Conservation (phyloP, 30 jellyfish, hydroid and myxozoan species). For the Hydractinia echinata region DNA sequence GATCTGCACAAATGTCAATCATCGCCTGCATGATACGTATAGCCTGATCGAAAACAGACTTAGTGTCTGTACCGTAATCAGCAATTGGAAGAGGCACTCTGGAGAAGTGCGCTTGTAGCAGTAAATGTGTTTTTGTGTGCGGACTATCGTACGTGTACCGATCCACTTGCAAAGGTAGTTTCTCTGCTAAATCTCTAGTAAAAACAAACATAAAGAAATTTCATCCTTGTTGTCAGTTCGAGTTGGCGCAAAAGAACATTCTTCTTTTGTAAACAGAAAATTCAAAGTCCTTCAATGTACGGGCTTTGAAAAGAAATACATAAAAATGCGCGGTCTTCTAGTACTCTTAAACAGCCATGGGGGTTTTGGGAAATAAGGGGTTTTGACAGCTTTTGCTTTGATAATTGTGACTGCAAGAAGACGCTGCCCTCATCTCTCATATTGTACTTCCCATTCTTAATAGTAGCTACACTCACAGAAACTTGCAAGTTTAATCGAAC, state of each 20-base stretch:
- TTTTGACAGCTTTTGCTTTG: not conserved
- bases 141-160: slow-evolving; percentile 72
- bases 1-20: slow-evolving; percentile 92
- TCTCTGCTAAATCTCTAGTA: slow-evolving; percentile 79
- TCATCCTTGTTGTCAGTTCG: not conserved
- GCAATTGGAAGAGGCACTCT: slow-evolving; percentile 81
- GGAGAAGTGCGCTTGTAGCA: slow-evolving; percentile 90
- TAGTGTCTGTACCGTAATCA: slow-evolving; percentile 94
- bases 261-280: not conserved
- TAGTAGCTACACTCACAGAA: too few relatives aligned
- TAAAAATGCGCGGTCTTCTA: not conserved
- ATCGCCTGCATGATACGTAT: slow-evolving; percentile 94
- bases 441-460: too few relatives aligned
- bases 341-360: not conserved
- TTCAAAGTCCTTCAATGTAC: too few relatives aligned
- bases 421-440: not conserved
- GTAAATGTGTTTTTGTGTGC: slow-evolving; percentile 80
- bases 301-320: not conserved
- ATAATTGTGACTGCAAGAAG: not conserved
- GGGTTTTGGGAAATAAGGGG: not conserved
- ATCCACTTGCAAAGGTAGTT: slow-evolving; percentile 68
- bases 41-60: slow-evolving; percentile 94
- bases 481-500: not conserved
- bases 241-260: not conserved
- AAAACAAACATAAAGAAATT: too few relatives aligned